A percentile compares a stretch with the other conserved stretches of the same genome.
phyloP scores from a whole-genome alignment of 2,888 invertebrate species.

The Mycalesis mineus region DNA sequence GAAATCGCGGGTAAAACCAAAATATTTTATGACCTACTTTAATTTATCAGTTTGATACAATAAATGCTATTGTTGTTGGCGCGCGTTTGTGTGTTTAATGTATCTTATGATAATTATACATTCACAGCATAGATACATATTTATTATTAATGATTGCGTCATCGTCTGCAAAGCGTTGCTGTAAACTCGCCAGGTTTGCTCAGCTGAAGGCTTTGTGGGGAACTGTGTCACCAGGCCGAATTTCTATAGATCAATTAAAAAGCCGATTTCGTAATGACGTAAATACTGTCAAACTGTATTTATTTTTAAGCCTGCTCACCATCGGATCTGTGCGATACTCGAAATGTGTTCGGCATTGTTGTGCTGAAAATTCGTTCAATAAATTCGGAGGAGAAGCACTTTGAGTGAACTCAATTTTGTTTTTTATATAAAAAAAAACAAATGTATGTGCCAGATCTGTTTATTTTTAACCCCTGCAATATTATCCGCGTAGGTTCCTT shows the following conservation, averaged over 20 bases:
- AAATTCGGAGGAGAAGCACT: no score
- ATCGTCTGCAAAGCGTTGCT: constrained; percentile 12
- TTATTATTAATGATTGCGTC: constrained; percentile 13
- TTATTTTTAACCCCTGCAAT: no score
- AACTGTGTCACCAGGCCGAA: constrained; percentile 31
- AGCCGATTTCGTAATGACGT: constrained; percentile 27
- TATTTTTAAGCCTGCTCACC: neutral
- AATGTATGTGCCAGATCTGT: no score
- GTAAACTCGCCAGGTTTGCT: constrained; percentile 24
- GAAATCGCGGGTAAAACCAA: no score
- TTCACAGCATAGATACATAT: neutral
- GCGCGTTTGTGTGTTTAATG: neutral
- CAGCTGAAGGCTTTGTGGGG: constrained; percentile 17
- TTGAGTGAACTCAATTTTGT: no score
- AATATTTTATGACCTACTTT: no score
- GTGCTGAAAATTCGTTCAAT: no score
- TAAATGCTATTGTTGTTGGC: neutral
- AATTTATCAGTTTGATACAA: neutral
- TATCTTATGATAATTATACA: neutral
- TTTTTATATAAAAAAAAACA: no score
- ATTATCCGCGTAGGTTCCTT: no score
- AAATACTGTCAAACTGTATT: constrained; percentile 20
- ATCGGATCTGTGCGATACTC: no score
- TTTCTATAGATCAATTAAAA: constrained; percentile 30
- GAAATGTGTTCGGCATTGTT: no score